Evolutionary conservation across 2,888 invertebrate species (phyloP), one percentile per base, ranked within the genome.

Genomic region (Pocota personata): DNA sequence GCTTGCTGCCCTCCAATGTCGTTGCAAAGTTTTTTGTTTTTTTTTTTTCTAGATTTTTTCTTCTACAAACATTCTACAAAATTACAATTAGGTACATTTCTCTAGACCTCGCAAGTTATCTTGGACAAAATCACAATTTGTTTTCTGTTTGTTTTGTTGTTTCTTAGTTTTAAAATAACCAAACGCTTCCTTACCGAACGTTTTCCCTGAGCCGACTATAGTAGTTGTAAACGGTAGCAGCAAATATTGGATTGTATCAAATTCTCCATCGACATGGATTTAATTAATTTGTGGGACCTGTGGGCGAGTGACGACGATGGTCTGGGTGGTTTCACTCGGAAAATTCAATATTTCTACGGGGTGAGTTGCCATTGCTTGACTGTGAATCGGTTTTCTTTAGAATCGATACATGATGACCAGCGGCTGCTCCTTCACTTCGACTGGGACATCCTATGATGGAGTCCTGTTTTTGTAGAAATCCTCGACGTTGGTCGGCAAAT

Each of bases 311-410:
- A 50, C 35, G 14, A 14, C 14, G 58, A 40, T 50, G 46, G 32
- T 37, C 64, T 50, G 77, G n/a, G 14, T 27, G 30, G n/a, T 27
- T 80, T 89, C 91, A 92, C 88, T 92, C 92, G 60, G 90, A 91
- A 57, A 92, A 91, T 89, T 92, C 92, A 62, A 91, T 91, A 88
- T 91, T 92, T 79, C 91, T 90, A 57, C 92, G 90, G 43, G 92
- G 92, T 66, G 90, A 88, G 67, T 89, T 89, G 46, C 89, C 90
- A 69, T 87, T 90, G 52, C 89, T 90, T 32, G 90, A 89, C 88
- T 91, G 92, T 16, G 92, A 92, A 83, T 92, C 92, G 72, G 92
- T 92, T 89, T 92, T 92, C 89, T 92, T 92, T 19, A 92, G 89
- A 77, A 92, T 92, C 82, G 92, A 92, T 48, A 92, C 92, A 87